A percentile compares a stretch with the other conserved stretches of the same genome.
Conservation (phyloP, 2,888 invertebrate genomes). For the Oxytorus armatus region DNA sequence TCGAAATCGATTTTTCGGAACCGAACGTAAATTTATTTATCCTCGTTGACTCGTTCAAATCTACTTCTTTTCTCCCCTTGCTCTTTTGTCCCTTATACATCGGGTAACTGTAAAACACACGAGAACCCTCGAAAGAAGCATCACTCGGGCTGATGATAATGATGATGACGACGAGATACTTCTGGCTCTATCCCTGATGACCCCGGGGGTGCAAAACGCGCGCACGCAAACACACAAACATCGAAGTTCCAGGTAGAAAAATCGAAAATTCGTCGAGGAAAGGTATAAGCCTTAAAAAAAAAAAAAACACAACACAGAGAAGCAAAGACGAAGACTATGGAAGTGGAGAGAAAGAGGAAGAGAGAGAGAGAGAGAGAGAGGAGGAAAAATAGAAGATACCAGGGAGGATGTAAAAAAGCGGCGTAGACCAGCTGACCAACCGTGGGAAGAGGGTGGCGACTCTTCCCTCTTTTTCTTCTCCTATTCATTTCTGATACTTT, state of each 20-base stretch:
- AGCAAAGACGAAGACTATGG: constrained; percentile 32
- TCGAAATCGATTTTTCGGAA: too few species aligned
- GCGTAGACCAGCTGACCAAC: constrained; percentile 83
- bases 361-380: constrained; percentile 44
- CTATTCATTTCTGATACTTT: constrained; percentile 45
- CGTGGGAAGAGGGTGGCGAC: constrained; percentile 81
- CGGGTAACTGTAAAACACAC: constrained; percentile 78
- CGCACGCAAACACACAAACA: constrained; percentile 45
- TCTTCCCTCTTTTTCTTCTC: constrained; percentile 59
- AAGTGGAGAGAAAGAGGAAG: constrained; percentile 39
- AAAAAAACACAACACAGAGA: constrained; percentile 57
- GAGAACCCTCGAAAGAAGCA: constrained; percentile 22
- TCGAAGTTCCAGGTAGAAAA: constrained; percentile 79
- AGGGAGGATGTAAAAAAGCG: constrained; percentile 64
- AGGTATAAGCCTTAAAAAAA: constrained; percentile 30
- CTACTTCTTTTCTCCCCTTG: constrained; percentile 3
- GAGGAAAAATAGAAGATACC: constrained; percentile 67
- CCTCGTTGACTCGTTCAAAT: constrained; percentile 4
- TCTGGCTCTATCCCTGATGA: constrained; percentile 75
- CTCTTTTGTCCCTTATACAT: constrained; percentile 56
- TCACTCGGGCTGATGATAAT: constrained; percentile 27
- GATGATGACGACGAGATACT: constrained; percentile 63
- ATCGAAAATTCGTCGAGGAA: constrained; percentile 73
- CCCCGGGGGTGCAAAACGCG: constrained; percentile 64
- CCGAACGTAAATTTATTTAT: neutral